Conservation (phyloP, 2,113 vertebrate species). For the Gobius niger region DNA sequence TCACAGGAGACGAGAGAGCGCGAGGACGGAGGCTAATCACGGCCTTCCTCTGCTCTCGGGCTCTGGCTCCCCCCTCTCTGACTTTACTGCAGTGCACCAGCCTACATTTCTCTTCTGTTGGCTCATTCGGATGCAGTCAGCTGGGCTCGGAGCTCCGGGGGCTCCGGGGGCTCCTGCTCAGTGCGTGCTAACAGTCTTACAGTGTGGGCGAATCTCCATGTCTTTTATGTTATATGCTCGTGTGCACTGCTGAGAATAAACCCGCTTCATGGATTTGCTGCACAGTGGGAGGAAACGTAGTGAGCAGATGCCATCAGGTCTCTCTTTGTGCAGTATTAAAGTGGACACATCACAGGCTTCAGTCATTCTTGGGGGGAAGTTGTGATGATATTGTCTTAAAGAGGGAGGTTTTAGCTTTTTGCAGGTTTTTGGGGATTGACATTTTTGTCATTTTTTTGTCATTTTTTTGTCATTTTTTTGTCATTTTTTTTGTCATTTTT, state of each 20-base stretch:
- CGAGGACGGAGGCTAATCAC: constrained; percentile 41
- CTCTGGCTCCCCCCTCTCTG: constrained; percentile 42
- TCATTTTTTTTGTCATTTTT: too few relatives aligned
- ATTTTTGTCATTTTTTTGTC: too few relatives aligned
- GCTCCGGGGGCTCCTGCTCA: constrained; percentile 12
- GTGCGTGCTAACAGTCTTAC: constrained; percentile 11
- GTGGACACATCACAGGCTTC: too few relatives aligned
- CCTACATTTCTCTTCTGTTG: constrained; percentile 51
- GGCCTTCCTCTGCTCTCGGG: constrained; percentile 40
- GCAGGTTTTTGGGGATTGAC: too few relatives aligned
- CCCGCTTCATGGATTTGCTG: constrained; percentile 38
- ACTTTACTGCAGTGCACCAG: constrained; percentile 65
- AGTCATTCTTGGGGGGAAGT: too few relatives aligned
- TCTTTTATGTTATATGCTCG: constrained; percentile 20
- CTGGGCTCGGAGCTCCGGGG: constrained; percentile 47
- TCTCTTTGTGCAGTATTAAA: too few relatives aligned
- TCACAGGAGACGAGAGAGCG: too few relatives aligned
- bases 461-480: too few relatives aligned
- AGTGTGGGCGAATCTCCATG: constrained; percentile 3
- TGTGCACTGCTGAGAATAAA: constrained; percentile 13
- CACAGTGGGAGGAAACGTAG: constrained; percentile 25
- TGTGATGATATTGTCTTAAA: too few relatives aligned
- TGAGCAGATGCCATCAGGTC: constrained; percentile 44
- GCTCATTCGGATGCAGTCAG: constrained; percentile 50
- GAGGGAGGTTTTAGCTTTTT: too few relatives aligned